Base-by-base conservation (phyloP, 2,797 vertebrate species). In the Karalla daura region DNA sequence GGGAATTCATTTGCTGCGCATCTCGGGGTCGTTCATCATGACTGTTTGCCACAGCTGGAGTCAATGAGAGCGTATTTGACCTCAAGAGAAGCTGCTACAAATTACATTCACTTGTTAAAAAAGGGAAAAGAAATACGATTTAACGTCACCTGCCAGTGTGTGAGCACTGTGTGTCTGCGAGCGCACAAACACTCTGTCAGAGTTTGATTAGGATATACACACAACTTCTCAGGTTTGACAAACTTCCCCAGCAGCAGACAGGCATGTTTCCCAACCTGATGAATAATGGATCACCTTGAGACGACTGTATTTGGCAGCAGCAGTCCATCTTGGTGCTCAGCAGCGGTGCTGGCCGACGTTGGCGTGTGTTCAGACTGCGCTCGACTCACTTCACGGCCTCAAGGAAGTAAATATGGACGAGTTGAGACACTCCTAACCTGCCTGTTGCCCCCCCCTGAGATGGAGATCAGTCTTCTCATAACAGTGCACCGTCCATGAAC, bases 271-370 rank as follows among this genome's bases (percentile, higher is more conserved):
- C 67, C 41, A 36, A 21, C 41, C 56, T 32, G 21, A 56, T 70
- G 49, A 80, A 82, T 65, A 78, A 84, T 56, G 44, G 58, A 74
- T 62, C 15, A 36, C 51, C 30, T 60, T 78, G 50, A 70, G 76
- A 85, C 73, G 45, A 41, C 9, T 59, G 49, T 62, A 70, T 70
- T 77, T 78, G 75, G 78, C 70, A 78, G 63, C 17, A 45, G 51
- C 35, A 55, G 45, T 73, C 52, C 63, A 55, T 61, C 70, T 68
- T 53, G 69, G 58, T 70, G 54, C 54, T 66, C 41, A 52, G 70
- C 41, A 51, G 45, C 39, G 53, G 36, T 24, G 40, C 58, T 72
- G 70, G 63, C 71, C 49, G 69, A 49, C 17, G n/a, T 49, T 56
- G 35, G 59, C 47, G 51, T 37, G 51, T 37, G 55, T 70, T 72